Percentiles rank a stretch among this genome's conserved stretches.
These are phyloP conservation scores for Exocentrus adspersus DNA, from an alignment of 2,888 invertebrate species.

Conservation along the genomic window DNA sequence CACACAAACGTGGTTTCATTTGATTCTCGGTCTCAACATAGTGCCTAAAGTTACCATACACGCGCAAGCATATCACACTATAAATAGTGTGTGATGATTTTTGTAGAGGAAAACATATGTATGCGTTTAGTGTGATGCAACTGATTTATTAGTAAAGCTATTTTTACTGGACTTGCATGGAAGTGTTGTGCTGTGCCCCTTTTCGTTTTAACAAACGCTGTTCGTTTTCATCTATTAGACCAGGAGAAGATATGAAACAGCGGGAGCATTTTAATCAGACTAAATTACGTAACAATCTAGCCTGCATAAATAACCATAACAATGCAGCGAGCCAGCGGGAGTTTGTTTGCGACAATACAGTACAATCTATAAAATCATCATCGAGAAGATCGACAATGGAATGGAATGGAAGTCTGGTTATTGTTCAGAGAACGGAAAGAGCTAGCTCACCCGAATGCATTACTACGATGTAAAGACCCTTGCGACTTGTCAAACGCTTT, in stretches of 20 bases:
- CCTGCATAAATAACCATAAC: neutral
- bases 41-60: too few relatives aligned
- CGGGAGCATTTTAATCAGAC: slow-evolving; percentile 5
- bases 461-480: neutral
- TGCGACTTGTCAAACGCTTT: neutral
- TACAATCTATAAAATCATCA: neutral
- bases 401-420: neutral
- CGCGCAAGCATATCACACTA: too few relatives aligned
- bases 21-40: too few relatives aligned
- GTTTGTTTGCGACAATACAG: neutral
- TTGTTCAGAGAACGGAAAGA: neutral
- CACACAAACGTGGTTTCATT: too few relatives aligned
- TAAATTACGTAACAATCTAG: neutral
- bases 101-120: too few relatives aligned
- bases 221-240: neutral
- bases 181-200: too few relatives aligned
- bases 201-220: too few relatives aligned
- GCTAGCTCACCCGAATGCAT: neutral
- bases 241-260: neutral
- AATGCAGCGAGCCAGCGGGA: neutral
- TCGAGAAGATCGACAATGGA: neutral
- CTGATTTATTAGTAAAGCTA: too few relatives aligned
- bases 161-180: too few relatives aligned
- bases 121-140: too few relatives aligned
- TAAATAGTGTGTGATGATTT: too few relatives aligned